These are phyloP conservation scores for Diadema setosum DNA, from an alignment of 35 echinoderm and acorn worm species.

Conservation along the genomic window DNA sequence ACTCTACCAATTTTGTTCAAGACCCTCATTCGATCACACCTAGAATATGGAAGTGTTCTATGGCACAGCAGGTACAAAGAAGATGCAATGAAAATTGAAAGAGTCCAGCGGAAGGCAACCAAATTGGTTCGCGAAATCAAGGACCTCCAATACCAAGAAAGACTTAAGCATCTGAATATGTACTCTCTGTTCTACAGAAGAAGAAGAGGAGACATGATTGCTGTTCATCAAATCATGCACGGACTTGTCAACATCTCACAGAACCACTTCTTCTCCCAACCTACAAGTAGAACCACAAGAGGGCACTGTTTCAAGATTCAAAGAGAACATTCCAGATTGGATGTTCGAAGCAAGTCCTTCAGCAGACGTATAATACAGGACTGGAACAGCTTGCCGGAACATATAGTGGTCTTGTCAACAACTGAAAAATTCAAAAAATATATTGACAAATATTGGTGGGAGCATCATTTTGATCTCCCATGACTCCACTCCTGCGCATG, in stretches of 20 bases:
- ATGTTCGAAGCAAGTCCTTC: not conserved
- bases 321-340: not conserved
- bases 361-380: not conserved
- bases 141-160: not conserved
- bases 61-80: not conserved
- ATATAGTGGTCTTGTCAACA: not conserved
- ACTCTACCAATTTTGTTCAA: constrained; percentile 38
- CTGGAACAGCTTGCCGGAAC: not conserved
- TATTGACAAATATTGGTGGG: not conserved
- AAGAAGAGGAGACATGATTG: constrained; percentile 33
- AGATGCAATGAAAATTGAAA: too few relatives aligned
- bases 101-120: too few relatives aligned
- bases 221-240: not conserved
- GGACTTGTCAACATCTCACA: not conserved
- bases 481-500: not conserved
- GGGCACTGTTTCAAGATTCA: constrained; percentile 1
- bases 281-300: not conserved
- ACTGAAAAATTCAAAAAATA: not conserved
- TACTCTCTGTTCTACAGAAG: too few relatives aligned
- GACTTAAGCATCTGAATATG: not conserved
- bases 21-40: constrained; percentile 23
- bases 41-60: constrained; percentile 34
- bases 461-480: too few relatives aligned
- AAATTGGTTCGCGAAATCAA: constrained; percentile 23
- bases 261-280: not conserved